Percentiles rank a stretch among this genome's conserved stretches.
These are phyloP conservation scores for Ommatoiulus sabulosus DNA, from an alignment of 2,888 invertebrate species.

Conservation along the genomic window DNA sequence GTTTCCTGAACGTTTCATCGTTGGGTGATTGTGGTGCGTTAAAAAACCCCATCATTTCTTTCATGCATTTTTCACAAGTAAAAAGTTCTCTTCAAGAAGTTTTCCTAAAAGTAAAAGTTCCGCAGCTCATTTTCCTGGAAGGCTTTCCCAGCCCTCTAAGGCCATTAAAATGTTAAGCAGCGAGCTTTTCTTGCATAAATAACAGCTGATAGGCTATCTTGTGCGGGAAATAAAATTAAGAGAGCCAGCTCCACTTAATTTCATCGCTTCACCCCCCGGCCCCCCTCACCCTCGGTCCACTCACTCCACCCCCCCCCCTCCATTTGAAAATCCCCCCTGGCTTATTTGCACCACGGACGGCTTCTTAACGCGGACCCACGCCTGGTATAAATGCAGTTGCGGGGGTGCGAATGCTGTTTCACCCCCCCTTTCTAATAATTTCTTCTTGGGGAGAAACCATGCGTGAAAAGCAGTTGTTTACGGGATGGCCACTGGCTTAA, in stretches of 20 bases:
- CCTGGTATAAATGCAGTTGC: background rate
- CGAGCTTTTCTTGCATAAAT: conserved; percentile 31
- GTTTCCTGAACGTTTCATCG: too few species aligned
- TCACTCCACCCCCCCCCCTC: background rate
- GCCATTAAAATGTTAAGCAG: conserved; percentile 33
- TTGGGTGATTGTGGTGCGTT: background rate
- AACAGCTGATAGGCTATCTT: conserved; percentile 38
- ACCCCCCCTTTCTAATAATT: background rate
- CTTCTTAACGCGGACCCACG: background rate
- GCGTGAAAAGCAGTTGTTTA: conserved; percentile 55
- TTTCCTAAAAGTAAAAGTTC: background rate
- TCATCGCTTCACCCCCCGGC: background rate
- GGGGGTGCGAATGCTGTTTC: background rate
- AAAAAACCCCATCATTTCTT: background rate
- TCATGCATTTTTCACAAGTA: background rate
- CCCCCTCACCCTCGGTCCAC: conserved; percentile 30
- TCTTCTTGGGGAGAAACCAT: conserved; percentile 53
- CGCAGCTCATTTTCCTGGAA: background rate
- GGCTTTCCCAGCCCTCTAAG: background rate
- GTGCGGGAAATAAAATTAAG: conserved; percentile 19
- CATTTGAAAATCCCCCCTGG: background rate
- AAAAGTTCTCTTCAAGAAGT: background rate
- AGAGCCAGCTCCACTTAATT: conserved; percentile 40
- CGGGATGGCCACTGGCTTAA: conserved; percentile 55
- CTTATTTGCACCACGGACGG: conserved; percentile 48